Evolutionary conservation across 2,113 vertebrate genomes (phyloP).

Genomic region (Chloroceryle aenea): DNA sequence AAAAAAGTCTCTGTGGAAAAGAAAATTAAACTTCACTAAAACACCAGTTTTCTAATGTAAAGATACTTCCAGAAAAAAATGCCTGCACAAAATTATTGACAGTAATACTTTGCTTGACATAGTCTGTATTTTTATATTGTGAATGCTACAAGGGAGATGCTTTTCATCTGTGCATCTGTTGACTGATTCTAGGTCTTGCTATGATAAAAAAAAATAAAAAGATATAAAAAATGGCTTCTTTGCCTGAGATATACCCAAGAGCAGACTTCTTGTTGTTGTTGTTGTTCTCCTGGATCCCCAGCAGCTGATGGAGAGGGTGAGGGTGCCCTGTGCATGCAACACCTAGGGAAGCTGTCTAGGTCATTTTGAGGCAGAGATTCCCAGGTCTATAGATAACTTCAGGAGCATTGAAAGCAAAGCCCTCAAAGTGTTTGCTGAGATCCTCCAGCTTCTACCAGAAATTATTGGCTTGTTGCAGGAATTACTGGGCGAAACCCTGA

Average conservation of each 20-base stretch:
- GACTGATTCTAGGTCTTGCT: background rate
- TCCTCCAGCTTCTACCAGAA: background rate
- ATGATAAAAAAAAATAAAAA: background rate
- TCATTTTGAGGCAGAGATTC: background rate
- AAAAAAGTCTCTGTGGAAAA: background rate
- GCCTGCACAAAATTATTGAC: too few species aligned
- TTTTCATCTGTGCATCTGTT: background rate
- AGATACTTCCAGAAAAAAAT: background rate
- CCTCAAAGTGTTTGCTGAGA: background rate
- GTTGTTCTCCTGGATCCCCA: background rate
- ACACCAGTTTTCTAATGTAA: background rate
- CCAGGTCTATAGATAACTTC: background rate
- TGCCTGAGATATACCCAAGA: background rate
- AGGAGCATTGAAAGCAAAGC: background rate
- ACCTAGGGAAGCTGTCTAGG: rapidly evolving
- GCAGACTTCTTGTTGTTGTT: background rate
- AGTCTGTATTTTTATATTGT: background rate
- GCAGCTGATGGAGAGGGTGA: background rate
- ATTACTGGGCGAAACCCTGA: background rate
- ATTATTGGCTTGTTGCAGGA: background rate
- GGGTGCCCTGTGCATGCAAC: background rate
- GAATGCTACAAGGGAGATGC: background rate
- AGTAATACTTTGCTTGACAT: background rate
- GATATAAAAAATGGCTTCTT: background rate
- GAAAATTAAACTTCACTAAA: background rate